A percentile compares a stretch with the other conserved stretches of the same genome.
These are phyloP conservation scores for Dromaius novaehollandiae DNA, from an alignment of 2,113 vertebrate genomes.

Conservation along the genomic window DNA sequence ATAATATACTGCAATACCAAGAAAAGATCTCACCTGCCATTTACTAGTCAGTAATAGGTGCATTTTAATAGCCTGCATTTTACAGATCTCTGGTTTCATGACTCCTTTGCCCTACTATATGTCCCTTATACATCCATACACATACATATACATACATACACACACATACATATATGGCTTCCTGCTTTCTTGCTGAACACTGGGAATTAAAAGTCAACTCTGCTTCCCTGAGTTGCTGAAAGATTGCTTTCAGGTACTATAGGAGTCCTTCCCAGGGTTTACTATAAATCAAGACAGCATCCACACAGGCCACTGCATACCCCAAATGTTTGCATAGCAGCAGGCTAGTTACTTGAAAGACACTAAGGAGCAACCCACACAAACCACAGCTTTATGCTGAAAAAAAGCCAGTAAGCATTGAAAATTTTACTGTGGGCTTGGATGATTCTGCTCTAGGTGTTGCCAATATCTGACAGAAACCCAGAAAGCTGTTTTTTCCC, in stretches of 20 bases:
- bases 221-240: constrained; percentile 35
- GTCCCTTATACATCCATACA: background rate
- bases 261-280: constrained; percentile 27
- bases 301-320: background rate
- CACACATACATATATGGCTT: background rate
- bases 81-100: constrained; percentile 44
- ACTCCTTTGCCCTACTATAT: constrained; percentile 27
- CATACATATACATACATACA: background rate
- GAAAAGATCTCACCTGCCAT: constrained; percentile 52
- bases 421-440: constrained; percentile 34
- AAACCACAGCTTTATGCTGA: constrained; percentile 38
- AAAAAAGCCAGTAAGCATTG: constrained; percentile 14
- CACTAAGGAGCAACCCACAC: constrained; percentile 5
- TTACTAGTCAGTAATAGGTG: constrained; percentile 30
- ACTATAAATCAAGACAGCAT: constrained; percentile 39
- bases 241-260: constrained; percentile 74
- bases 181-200: constrained; percentile 39
- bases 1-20: background rate
- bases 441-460: constrained; percentile 24
- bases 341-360: constrained; percentile 26
- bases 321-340: background rate
- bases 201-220: constrained; percentile 45
- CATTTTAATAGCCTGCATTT: constrained; percentile 18
- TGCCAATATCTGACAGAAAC: constrained; percentile 34
- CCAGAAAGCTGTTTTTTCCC: background rate